Conservation (phyloP, 2,797 vertebrate species). For the Chaenodraco wilsoni region DNA sequence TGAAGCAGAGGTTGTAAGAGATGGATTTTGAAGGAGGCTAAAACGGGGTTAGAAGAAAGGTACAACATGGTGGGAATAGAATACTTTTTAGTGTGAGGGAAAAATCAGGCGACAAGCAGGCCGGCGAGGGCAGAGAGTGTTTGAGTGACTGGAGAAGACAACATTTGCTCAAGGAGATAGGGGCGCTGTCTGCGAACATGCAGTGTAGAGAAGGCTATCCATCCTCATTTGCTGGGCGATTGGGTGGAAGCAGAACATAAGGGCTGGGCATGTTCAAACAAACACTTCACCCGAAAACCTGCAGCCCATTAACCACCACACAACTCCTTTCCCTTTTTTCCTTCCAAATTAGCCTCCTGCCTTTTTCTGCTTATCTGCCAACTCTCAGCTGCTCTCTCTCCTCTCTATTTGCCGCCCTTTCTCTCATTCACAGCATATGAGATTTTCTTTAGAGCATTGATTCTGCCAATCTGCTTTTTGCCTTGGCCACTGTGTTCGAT, state of each 20-base stretch:
- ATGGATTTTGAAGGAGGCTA: conserved; percentile 27
- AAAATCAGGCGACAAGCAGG: conserved; percentile 15
- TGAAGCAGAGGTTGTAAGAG: conserved; percentile 7
- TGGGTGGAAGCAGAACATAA: conserved; percentile 43
- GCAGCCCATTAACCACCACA: conserved; percentile 37
- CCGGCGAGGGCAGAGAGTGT: conserved; percentile 14
- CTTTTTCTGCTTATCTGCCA: conserved; percentile 27
- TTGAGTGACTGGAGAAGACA: conserved; percentile 47
- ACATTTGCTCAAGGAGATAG: conserved; percentile 48
- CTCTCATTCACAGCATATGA: conserved; percentile 10
- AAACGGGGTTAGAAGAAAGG: neutral
- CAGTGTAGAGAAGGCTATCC: conserved; percentile 42
- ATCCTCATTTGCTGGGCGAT: conserved; percentile 49
- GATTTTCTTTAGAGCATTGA: conserved; percentile 17
- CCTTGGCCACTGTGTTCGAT: neutral
- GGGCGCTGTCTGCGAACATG: conserved; percentile 32
- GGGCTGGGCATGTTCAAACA: conserved; percentile 49
- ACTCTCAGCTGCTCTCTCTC: neutral
- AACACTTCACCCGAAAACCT: conserved; percentile 38
- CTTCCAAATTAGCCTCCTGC: conserved; percentile 34
- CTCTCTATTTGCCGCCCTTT: conserved; percentile 14
- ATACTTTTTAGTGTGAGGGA: conserved; percentile 32
- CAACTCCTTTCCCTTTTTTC: conserved; percentile 10
- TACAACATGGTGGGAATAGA: neutral
- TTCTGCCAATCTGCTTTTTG: conserved; percentile 22